These are phyloP conservation scores for Platycercus adscitus DNA, from an alignment of 2,113 vertebrate genomes.

Conservation along the genomic window DNA sequence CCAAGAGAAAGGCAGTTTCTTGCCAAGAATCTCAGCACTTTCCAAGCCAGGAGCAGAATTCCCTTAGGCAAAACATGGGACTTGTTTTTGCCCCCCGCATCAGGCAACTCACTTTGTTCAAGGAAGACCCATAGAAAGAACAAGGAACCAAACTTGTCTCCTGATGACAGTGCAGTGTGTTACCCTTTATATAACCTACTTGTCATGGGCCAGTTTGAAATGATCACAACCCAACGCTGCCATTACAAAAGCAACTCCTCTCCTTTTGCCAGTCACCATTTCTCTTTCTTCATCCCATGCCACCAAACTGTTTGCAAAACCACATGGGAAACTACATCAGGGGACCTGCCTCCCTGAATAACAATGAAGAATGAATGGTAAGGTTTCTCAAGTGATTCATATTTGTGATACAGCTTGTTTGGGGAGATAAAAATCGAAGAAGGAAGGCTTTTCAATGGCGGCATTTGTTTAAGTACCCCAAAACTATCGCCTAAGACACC, in stretches of 20 bases:
- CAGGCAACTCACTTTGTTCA: background rate
- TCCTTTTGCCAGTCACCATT: background rate
- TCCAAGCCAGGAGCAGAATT: background rate
- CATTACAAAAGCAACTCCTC: background rate
- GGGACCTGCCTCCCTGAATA: background rate
- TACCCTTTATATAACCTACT: background rate
- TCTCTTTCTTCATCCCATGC: background rate
- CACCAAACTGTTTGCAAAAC: background rate
- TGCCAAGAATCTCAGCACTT: background rate
- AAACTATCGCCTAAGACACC: background rate
- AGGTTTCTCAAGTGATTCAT: background rate
- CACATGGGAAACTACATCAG: background rate
- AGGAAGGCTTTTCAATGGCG: background rate
- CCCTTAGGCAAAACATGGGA: background rate
- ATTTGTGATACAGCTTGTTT: background rate
- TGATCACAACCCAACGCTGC: background rate
- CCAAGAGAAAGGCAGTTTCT: background rate
- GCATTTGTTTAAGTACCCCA: background rate
- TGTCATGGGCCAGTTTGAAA: background rate
- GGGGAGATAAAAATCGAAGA: background rate
- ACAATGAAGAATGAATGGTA: background rate
- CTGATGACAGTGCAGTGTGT: background rate
- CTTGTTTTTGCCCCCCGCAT: background rate
- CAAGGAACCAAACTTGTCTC: background rate
- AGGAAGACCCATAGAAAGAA: background rate